Base-by-base conservation (phyloP, 2,888 invertebrate genomes). In the Amblyjoppa proteus region DNA sequence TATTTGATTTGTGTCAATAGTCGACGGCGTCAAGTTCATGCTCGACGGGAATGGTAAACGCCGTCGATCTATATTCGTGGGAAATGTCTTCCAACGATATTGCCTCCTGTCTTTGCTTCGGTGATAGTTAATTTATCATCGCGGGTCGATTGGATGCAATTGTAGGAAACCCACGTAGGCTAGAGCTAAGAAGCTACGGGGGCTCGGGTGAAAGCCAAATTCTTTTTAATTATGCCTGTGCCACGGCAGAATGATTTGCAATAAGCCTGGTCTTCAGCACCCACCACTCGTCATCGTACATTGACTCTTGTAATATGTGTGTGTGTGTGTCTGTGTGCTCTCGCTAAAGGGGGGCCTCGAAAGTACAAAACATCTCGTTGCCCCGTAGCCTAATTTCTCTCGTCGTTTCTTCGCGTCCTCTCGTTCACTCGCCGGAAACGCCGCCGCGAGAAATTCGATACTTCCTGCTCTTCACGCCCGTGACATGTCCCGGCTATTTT, bases 371-470 rank as follows among this genome's bases (percentile, higher is more conserved):
- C 83, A 83, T 86, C 76, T 66, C 76, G 28, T 49, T 11, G 28
- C 34, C 83, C 74, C 71, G 49, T 83, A 87, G 83, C 86, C 87
- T 80, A 88, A 88, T 89, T 89, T 88, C 83, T 83, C 83, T 51
- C 20, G 25, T 51, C 51, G 34, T 64, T 64, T 64, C 34, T 34
- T 66, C 49, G 51, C 53, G 34, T n/a, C 34, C 31, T 61, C 64
- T 49, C 31, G 31, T 25, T 25, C 73, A 25, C 25, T 58, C 73
- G 71, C 56, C 74, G 74, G 74, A 75, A 75, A 74, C 31, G 74
- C 20, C 58, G 45, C n/a, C n/a, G 9, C 74, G 64, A 51, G 75
- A 75, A 64, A 75, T 75, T 64, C 51, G 75, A 64, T 75, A 64
- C 61, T 75, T 75, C 64, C 45, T 41, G 64, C 64, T 75, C 61